Conservation (phyloP, 2,888 invertebrate genomes). For the Boloria euphrosyne region DNA sequence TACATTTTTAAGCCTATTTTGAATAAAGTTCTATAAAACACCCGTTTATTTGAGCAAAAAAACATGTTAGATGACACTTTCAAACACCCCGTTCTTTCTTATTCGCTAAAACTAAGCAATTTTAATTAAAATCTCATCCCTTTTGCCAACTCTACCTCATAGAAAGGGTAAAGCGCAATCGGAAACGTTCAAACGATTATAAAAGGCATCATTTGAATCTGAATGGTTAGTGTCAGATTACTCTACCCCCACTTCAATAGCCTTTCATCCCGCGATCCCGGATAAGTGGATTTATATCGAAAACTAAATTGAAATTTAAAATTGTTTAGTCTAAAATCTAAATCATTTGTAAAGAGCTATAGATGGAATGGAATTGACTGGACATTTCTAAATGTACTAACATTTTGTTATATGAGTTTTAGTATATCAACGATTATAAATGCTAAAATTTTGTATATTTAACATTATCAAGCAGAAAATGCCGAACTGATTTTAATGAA, state of each 20-base stretch:
- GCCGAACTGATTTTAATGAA: no score
- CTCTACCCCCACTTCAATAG: constrained; percentile 48
- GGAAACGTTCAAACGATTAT: constrained; percentile 72
- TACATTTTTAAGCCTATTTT: no score
- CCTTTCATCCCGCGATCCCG: constrained; percentile 18
- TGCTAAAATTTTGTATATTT: no score
- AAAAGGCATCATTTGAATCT: constrained; percentile 76
- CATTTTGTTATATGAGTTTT: no score
- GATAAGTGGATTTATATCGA: constrained; percentile 26
- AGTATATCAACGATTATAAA: no score
- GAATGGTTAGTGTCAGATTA: constrained; percentile 70
- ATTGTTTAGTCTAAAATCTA: not conserved
- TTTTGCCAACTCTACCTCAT: constrained; percentile 36
- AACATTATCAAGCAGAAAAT: no score
- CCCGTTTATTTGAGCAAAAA: no score
- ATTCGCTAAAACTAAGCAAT: not conserved
- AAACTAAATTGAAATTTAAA: constrained; percentile 12
- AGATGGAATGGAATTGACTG: not conserved
- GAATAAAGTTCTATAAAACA: no score
- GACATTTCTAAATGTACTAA: no score
- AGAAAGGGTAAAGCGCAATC: constrained; percentile 59
- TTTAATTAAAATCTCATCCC: constrained; percentile 16
- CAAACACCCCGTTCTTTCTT: not conserved
- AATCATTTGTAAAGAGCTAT: not conserved
- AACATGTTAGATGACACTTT: not conserved